A percentile compares a stretch with the other conserved stretches of the same genome.
Evolutionary conservation across 2,113 vertebrate genomes (phyloP).

Genomic region (Bujurquina vittata): DNA sequence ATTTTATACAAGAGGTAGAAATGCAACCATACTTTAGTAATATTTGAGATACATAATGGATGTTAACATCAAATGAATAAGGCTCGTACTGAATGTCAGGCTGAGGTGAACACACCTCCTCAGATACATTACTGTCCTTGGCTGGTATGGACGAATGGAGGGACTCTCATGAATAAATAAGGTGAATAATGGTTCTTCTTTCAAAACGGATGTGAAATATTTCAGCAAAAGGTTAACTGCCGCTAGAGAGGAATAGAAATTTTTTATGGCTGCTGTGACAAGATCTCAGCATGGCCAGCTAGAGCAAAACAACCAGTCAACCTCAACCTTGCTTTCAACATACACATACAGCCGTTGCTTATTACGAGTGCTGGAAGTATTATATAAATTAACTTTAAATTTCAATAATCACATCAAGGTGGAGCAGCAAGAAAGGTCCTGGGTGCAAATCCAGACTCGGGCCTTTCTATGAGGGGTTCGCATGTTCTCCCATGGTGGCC

Average conservation of each 20-base stretch:
- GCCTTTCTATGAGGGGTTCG: background rate
- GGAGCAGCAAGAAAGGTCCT: background rate
- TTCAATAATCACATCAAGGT: background rate
- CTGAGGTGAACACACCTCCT: background rate
- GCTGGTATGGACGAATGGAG: background rate
- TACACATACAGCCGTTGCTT: background rate
- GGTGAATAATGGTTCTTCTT: slow-evolving; percentile 37
- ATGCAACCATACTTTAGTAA: background rate
- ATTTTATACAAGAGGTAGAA: background rate
- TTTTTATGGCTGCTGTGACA: background rate
- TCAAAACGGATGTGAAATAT: slow-evolving; percentile 28
- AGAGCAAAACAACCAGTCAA: background rate
- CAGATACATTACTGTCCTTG: slow-evolving; percentile 22
- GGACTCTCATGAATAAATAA: slow-evolving; percentile 57
- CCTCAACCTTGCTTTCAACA: background rate
- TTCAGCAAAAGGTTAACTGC: slow-evolving; percentile 60
- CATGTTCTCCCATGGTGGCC: background rate
- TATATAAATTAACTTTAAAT: background rate
- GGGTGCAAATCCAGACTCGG: background rate
- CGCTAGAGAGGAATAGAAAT: slow-evolving; percentile 50
- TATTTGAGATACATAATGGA: background rate
- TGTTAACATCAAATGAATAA: background rate
- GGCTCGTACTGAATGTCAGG: background rate
- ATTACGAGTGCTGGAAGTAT: background rate
- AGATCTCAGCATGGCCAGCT: background rate